These are phyloP conservation scores for Coenobita brevimanus DNA, from an alignment of 1,140 invertebrate genomes.

Conservation along the genomic window DNA sequence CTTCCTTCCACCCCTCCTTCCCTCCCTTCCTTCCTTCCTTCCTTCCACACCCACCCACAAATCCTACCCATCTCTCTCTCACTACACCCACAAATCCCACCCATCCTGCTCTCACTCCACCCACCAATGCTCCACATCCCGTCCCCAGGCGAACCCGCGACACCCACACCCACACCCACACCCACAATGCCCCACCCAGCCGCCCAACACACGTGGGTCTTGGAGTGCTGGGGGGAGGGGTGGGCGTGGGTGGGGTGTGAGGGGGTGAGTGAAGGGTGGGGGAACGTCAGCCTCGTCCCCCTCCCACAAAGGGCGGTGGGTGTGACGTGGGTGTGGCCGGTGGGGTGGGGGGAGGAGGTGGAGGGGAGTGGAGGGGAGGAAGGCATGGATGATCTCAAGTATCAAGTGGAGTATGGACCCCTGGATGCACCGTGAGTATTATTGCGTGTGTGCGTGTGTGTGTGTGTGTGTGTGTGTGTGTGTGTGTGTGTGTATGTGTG, in stretches of 20 bases:
- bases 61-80: too few species aligned
- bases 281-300: conserved; percentile 52
- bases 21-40: too few species aligned
- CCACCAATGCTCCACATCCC: conserved; percentile 24
- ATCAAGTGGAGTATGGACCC: conserved; percentile 54
- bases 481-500: conserved; percentile 20
- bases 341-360: neutral
- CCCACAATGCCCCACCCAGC: neutral
- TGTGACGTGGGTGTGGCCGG: conserved; percentile 59
- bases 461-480: neutral
- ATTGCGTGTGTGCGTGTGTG: neutral
- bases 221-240: conserved; percentile 48
- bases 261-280: conserved; percentile 54
- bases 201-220: conserved; percentile 36
- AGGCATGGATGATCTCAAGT: neutral
- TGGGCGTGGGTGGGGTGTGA: conserved; percentile 54
- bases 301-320: conserved; percentile 49
- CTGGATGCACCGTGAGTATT: conserved; percentile 47
- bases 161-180: neutral
- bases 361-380: neutral
- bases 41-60: too few species aligned
- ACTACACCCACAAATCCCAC: too few species aligned
- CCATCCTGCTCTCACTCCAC: neutral
- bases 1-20: too few species aligned
- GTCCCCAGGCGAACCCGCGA: conserved; percentile 23